Percentiles rank a stretch among this genome's conserved stretches.
Conservation (phyloP, 2,113 vertebrate species). For the Salvelinus alpinus region DNA sequence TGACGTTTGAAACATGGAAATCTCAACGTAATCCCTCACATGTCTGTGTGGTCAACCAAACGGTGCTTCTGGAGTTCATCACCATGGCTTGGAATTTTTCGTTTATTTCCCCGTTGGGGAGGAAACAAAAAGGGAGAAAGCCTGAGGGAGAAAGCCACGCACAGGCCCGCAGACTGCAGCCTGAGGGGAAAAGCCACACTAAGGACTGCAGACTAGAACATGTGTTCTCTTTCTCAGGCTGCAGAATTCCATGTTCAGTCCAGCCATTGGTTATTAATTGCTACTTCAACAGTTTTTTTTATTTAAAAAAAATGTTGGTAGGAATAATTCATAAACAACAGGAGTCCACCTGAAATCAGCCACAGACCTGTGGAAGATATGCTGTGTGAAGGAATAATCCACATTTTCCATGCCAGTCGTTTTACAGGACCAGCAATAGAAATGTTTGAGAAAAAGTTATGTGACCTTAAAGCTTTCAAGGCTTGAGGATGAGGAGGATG, state of each 20-base stretch:
- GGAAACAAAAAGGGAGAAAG: constrained; percentile 25
- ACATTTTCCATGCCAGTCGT: too few relatives aligned
- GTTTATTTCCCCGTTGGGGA: background rate
- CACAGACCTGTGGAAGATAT: background rate
- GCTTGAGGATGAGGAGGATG: too few relatives aligned
- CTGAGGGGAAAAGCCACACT: constrained; percentile 25
- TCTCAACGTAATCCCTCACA: background rate
- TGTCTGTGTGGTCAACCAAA: background rate
- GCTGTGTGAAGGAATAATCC: too few relatives aligned
- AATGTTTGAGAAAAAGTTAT: too few relatives aligned
- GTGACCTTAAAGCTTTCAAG: too few relatives aligned
- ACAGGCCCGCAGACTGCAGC: constrained; percentile 38
- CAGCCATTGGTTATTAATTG: constrained; percentile 40
- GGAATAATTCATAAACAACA: constrained; percentile 47
- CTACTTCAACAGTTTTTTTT: constrained; percentile 46
- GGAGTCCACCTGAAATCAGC: constrained; percentile 21
- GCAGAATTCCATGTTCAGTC: constrained; percentile 16
- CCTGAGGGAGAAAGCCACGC: constrained; percentile 22
- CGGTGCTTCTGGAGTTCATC: background rate
- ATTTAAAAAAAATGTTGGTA: background rate
- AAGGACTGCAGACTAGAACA: constrained; percentile 43
- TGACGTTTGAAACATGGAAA: background rate
- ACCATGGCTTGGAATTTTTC: too few relatives aligned
- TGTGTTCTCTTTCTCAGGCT: constrained; percentile 53
- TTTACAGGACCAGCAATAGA: too few relatives aligned